Percentiles rank a stretch among this genome's conserved stretches.
These are phyloP conservation scores for Drosophila sp. DNA, from an alignment of 1,140 invertebrate genomes.

Conservation along the genomic window DNA sequence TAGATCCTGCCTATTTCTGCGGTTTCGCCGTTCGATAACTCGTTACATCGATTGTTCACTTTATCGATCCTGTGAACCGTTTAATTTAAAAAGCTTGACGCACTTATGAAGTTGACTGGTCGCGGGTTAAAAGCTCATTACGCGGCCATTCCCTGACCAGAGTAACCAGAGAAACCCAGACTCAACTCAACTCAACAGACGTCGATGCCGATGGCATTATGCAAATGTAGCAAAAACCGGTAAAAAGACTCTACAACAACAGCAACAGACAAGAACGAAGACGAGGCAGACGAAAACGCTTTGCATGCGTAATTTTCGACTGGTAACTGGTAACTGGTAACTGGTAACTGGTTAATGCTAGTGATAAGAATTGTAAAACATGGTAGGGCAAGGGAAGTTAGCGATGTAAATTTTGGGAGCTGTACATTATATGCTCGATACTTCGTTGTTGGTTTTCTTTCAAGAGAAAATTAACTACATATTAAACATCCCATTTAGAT, in stretches of 20 bases:
- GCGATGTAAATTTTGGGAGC: too few species aligned
- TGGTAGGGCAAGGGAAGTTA: background rate
- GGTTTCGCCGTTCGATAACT: background rate
- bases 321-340: slow-evolving; percentile 13
- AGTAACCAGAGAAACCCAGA: slow-evolving; percentile 34
- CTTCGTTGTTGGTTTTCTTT: too few species aligned
- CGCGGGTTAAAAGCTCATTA: slow-evolving; percentile 55
- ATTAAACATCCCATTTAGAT: too few species aligned
- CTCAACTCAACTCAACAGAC: slow-evolving; percentile 21
- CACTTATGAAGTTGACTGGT: slow-evolving; percentile 46
- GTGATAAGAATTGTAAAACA: slow-evolving; percentile 35
- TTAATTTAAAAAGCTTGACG: slow-evolving; percentile 35
- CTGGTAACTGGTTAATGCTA: slow-evolving; percentile 26
- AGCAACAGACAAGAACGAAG: background rate
- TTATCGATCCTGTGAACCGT: slow-evolving; percentile 20
- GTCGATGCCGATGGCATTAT: slow-evolving; percentile 54
- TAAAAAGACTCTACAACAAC: slow-evolving; percentile 10
- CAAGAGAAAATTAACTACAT: too few species aligned
- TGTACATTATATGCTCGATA: too few species aligned
- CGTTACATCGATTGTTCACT: background rate
- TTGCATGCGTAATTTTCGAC: slow-evolving; percentile 58
- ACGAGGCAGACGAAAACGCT: slow-evolving; percentile 4
- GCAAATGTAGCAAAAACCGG: slow-evolving; percentile 57
- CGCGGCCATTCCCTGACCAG: slow-evolving; percentile 29
- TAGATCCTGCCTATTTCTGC: too few species aligned